A percentile compares a stretch with the other conserved stretches of the same genome.
These are phyloP conservation scores for Margaritifera margaritifera DNA, from an alignment of 2,888 invertebrate species.

Conservation along the genomic window DNA sequence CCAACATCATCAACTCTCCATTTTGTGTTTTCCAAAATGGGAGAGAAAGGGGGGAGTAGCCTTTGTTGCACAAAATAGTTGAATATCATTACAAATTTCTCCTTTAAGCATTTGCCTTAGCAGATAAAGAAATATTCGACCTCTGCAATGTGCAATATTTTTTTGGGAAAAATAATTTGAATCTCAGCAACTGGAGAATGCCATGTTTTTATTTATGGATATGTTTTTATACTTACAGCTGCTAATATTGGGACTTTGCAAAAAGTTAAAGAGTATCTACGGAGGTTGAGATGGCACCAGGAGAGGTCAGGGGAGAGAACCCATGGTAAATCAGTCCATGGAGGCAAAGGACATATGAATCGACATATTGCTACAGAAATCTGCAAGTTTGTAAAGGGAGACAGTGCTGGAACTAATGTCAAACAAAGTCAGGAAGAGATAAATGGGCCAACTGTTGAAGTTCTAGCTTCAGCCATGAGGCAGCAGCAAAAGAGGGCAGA, in stretches of 20 bases:
- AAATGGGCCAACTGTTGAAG: constrained; percentile 16
- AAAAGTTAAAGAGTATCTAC: constrained; percentile 64
- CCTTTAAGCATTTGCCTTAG: too few relatives aligned
- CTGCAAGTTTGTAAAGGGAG: constrained; percentile 58
- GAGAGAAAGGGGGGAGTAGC: too few relatives aligned
- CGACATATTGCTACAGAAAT: constrained; percentile 43
- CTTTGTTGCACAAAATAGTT: too few relatives aligned
- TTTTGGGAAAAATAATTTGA: too few relatives aligned
- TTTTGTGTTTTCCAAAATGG: too few relatives aligned
- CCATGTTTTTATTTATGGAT: not conserved
- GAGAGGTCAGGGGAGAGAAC: constrained; percentile 52
- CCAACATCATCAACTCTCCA: too few relatives aligned
- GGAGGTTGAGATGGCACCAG: constrained; percentile 64
- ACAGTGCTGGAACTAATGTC: constrained; percentile 19
- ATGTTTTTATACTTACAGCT: constrained; percentile 22
- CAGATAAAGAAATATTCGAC: too few relatives aligned
- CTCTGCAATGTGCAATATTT: too few relatives aligned
- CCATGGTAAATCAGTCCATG: constrained; percentile 10
- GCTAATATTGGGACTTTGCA: constrained; percentile 59
- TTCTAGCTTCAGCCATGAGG: constrained; percentile 61
- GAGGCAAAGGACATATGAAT: constrained; percentile 14
- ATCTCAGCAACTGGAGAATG: not conserved
- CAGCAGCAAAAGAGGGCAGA: constrained; percentile 68
- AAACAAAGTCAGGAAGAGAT: constrained; percentile 11
- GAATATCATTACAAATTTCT: too few relatives aligned